phyloP scores from a whole-genome alignment of 1,140 invertebrate genomes.

The Mycetomoellerius zeteki region DNA sequence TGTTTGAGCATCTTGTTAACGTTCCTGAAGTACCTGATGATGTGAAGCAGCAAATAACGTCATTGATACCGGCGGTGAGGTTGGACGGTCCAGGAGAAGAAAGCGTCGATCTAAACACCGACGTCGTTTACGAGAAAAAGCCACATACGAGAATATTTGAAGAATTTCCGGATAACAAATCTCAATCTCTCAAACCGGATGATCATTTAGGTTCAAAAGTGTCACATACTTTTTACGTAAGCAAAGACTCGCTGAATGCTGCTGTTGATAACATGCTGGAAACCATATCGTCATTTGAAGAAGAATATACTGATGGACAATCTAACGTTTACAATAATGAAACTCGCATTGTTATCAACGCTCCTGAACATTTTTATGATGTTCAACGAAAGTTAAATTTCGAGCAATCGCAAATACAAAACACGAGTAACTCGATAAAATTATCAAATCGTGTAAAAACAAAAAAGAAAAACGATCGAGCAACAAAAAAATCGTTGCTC shows the following conservation, averaged over 20 bases:
- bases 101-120: slow-evolving; percentile 48
- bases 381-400: not conserved
- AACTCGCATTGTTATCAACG: not conserved
- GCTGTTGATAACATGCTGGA: not conserved
- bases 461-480: not conserved
- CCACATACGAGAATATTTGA: slow-evolving; percentile 7
- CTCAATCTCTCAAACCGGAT: not conserved
- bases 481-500: not conserved
- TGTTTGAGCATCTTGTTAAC: slow-evolving; percentile 42
- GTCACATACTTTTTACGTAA: not conserved
- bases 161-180: not conserved
- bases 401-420: not conserved
- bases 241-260: slow-evolving; percentile 17
- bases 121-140: slow-evolving; percentile 8
- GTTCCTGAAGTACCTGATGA: slow-evolving; percentile 39
- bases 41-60: slow-evolving; percentile 11
- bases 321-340: not conserved
- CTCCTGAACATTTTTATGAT: no score
- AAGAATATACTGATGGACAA: not conserved
- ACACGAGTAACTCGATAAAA: not conserved
- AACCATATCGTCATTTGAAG: not conserved
- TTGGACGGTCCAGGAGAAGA: slow-evolving; percentile 44
- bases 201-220: not conserved
- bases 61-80: slow-evolving; percentile 2
- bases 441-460: not conserved